Percentiles rank a stretch among this genome's conserved stretches.
These are phyloP conservation scores for Fragum sueziense DNA, from an alignment of 2,888 invertebrate genomes.

Conservation along the genomic window DNA sequence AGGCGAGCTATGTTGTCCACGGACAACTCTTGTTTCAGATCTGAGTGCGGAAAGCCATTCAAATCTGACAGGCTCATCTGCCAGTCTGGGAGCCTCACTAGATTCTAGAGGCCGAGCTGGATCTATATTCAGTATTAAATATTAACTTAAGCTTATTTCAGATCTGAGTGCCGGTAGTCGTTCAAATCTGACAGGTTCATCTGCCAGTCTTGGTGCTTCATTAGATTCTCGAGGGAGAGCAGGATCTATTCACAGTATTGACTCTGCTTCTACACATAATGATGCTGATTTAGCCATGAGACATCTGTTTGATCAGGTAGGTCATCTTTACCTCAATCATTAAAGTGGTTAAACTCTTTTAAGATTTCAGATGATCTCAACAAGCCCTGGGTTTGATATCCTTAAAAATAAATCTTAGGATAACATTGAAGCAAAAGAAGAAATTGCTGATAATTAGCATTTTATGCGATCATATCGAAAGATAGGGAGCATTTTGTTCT, in stretches of 20 bases:
- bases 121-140: constrained; percentile 78
- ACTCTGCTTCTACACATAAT: constrained; percentile 78
- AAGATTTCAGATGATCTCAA: too few species aligned
- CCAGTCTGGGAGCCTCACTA: constrained; percentile 68
- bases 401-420: too few species aligned
- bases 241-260: constrained; percentile 76
- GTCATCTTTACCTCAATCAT: too few species aligned
- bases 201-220: constrained; percentile 71
- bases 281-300: constrained; percentile 86
- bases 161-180: constrained; percentile 40
- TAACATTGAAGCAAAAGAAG: too few species aligned
- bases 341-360: too few species aligned
- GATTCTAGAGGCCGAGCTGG: constrained; percentile 70
- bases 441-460: too few species aligned
- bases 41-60: constrained; percentile 43
- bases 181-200: constrained; percentile 69
- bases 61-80: constrained; percentile 70
- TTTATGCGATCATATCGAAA: too few species aligned
- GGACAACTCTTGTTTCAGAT: too few species aligned
- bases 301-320: constrained; percentile 80
- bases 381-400: too few species aligned
- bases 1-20: too few species aligned
- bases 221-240: constrained; percentile 68
- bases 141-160: too few species aligned
- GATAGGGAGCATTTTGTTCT: too few species aligned